A percentile compares a stretch with the other conserved stretches of the same genome.
Evolutionary conservation across 37 sponge, comb jelly and placozoan genomes (phyloP).

Genomic region (Dysidea cf. avara): DNA sequence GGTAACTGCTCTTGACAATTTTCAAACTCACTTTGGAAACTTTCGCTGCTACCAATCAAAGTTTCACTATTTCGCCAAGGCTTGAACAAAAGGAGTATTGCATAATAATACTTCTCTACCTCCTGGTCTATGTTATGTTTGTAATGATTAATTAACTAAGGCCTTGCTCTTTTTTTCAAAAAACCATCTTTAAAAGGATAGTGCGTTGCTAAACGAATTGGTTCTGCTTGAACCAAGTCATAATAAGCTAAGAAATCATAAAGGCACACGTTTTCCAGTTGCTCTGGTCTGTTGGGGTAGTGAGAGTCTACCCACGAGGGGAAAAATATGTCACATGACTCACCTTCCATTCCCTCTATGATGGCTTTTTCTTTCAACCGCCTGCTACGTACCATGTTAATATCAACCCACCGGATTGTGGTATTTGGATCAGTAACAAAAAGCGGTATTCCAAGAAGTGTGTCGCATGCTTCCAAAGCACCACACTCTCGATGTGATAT

Average conservation of each 20-base stretch:
- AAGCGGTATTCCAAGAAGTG: conserved; percentile 16
- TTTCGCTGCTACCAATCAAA: too few species aligned
- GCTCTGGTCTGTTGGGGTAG: conserved; percentile 34
- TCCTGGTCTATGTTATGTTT: conserved; percentile 12
- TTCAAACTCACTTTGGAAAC: too few species aligned
- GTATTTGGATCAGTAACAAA: conserved; percentile 34
- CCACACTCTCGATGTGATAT: conserved; percentile 19
- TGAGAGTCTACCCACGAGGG: conserved; percentile 25
- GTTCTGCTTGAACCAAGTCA: neutral
- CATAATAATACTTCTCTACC: neutral
- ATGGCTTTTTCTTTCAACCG: neutral
- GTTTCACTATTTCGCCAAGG: conserved; percentile 19
- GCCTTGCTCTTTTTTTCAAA: conserved; percentile 3
- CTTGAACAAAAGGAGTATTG: conserved; percentile 13
- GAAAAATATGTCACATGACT: conserved; percentile 19
- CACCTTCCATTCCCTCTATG: conserved; percentile 5
- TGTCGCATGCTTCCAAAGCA: conserved; percentile 22
- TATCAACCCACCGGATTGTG: neutral
- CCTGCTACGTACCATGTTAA: too few species aligned
- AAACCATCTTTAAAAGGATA: too few species aligned
- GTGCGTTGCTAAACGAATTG: neutral
- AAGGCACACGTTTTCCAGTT: conserved; percentile 13
- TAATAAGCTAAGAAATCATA: conserved; percentile 24
- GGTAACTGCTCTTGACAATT: neutral
- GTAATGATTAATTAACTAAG: conserved; percentile 10